Base-by-base conservation (phyloP, 2,113 vertebrate species). In the Centropus bengalensis region DNA sequence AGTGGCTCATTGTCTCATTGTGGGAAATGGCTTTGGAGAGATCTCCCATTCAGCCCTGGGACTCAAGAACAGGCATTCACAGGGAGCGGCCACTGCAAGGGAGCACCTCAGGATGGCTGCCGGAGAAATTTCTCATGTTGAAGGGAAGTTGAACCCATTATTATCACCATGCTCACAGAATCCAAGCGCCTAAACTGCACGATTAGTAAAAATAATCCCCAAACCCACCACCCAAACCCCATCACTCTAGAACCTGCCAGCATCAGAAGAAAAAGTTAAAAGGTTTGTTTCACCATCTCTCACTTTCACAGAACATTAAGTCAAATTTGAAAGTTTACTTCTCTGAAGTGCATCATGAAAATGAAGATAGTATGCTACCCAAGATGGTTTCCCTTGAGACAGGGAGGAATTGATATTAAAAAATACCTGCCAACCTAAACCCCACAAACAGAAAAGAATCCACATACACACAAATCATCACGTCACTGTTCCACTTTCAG, bases 1-100 rank as follows among this genome's bases (percentile, higher is more conserved):
- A 97, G 77, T 38, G 96, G 93, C 89, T 94, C 96, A 98, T 97
- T 98, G 97, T 97, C 96, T 77, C 92, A 10, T 94, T 95, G 97
- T 98, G 98, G 98, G 98, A 98, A 98, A 97, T 51, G 4, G 42
- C 96, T 86, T 38, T 6, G 38, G 52, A 95, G 91, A 96, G 74
- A 75, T 95, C 97, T 98, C 98, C 97, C 98, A 98, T 94, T 98
- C 97, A 97, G n/a, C 24, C 78, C 58, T 0, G 33, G 76, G 80
- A 75, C 30, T 78, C 85, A 62, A 93, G 96, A 97, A 82, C 82
- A 73, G 97, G 81, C 95, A 78, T 96, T 98, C 97, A 97, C 96
- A 96, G 38, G 66, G 96, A 96, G 94, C 44, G 6, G 80, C 80
- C 47, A 14, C 80, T 32, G 78, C 94, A 66, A 92, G 81, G 80